Evolutionary conservation across 1,140 invertebrate species (phyloP).

Genomic region (Leptonema lineaticorne): DNA sequence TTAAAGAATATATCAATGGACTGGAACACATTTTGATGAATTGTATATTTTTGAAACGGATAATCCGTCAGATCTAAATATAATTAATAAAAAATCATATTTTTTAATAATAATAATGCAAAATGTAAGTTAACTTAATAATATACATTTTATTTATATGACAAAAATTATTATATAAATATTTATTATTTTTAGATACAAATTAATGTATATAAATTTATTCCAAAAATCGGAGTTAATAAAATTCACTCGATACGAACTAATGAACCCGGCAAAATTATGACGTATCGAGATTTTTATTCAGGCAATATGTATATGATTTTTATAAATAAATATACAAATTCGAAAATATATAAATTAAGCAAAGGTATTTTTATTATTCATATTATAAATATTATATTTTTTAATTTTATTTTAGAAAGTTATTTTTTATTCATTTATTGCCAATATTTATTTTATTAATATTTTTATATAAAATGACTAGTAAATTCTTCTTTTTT

Average conservation of each 20-base stretch:
- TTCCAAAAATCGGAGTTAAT: slow-evolving; percentile 9
- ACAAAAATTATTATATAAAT: too few relatives aligned
- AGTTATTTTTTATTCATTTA: too few relatives aligned
- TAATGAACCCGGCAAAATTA: background rate
- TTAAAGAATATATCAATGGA: slow-evolving; percentile 48
- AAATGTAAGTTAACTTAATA: slow-evolving; percentile 14
- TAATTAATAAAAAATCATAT: slow-evolving; percentile 12
- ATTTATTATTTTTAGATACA: slow-evolving; percentile 16
- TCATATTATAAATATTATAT: background rate
- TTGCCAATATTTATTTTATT: too few relatives aligned
- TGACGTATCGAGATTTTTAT: slow-evolving; percentile 18
- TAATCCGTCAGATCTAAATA: slow-evolving; percentile 4
- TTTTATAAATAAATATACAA: background rate
- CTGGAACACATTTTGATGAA: slow-evolving; percentile 45
- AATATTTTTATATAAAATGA: too few relatives aligned
- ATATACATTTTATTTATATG: background rate
- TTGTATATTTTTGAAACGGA: slow-evolving; percentile 29
- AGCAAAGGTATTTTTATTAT: slow-evolving; percentile 2
- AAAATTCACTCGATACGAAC: slow-evolving; percentile 26
- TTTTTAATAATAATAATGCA: slow-evolving; percentile 31
- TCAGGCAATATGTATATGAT: slow-evolving; percentile 4
- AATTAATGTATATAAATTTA: slow-evolving; percentile 30
- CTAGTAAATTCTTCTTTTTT: too few relatives aligned
- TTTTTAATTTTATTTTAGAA: background rate
- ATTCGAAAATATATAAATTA: background rate